phyloP scores from a whole-genome alignment of 2,888 invertebrate species.

The Mythimna vitellina region DNA sequence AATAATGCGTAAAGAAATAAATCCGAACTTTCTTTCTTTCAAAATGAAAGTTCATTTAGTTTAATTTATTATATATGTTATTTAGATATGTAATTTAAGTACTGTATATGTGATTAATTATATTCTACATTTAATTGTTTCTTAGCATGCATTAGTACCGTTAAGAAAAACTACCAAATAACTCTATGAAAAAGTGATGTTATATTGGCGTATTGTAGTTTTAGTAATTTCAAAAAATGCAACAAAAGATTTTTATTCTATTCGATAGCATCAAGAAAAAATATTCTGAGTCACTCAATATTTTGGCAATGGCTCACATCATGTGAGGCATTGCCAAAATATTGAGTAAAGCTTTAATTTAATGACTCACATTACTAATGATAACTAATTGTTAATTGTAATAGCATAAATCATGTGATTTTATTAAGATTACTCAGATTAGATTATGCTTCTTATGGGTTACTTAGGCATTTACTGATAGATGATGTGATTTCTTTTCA shows the following conservation, averaged over 20 bases:
- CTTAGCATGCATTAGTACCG: slow-evolving; percentile 54
- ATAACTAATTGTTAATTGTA: neutral
- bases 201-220: neutral
- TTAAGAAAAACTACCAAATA: slow-evolving; percentile 33
- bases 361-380: neutral
- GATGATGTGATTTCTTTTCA: slow-evolving; percentile 25
- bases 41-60: too few species aligned
- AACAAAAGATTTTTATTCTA: neutral
- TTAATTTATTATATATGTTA: neutral
- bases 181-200: slow-evolving; percentile 59
- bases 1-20: too few species aligned
- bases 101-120: too few species aligned
- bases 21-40: neutral
- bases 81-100: too few species aligned
- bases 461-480: slow-evolving; percentile 22
- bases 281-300: neutral
- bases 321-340: too few species aligned
- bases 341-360: too few species aligned
- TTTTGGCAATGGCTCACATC: neutral
- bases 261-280: neutral
- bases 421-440: slow-evolving; percentile 8
- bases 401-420: neutral
- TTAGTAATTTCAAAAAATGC: neutral
- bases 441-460: slow-evolving; percentile 3
- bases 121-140: neutral